Conservation (phyloP, 1,140 invertebrate species). For the Chionoecetes opilio region DNA sequence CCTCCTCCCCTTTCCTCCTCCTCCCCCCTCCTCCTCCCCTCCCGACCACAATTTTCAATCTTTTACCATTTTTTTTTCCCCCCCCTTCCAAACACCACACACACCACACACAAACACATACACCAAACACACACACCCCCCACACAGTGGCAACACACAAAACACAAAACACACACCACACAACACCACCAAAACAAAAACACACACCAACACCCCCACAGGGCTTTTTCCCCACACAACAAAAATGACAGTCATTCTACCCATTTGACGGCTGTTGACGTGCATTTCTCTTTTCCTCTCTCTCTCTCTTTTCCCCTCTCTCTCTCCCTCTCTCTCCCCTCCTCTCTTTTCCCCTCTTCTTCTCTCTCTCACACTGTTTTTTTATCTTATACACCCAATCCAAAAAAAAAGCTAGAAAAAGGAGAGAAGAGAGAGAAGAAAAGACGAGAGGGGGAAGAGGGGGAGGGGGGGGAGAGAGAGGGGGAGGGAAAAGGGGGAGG, state of each 20-base stretch:
- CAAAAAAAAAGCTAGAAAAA: not conserved
- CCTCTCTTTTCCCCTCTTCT: no score
- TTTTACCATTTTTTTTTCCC: not conserved
- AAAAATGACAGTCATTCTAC: not conserved
- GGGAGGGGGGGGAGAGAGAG: not conserved
- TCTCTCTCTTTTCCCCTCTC: not conserved
- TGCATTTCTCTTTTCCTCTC: not conserved
- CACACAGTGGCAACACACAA: no score
- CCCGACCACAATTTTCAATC: not conserved
- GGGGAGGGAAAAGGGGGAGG: not conserved
- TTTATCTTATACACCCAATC: no score
- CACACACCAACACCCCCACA: not conserved
- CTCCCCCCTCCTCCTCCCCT: not conserved
- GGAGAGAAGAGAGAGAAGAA: not conserved
- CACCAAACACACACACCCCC: no score
- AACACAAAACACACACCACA: no score
- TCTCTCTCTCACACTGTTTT: no score
- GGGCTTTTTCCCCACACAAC: not conserved
- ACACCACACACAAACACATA: no score
- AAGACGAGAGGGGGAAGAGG: not conserved
- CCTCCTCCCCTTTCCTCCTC: not conserved
- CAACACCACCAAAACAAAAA: no score
- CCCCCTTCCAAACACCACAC: no score
- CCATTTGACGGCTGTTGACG: constrained; percentile 16
- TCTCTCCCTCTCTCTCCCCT: not conserved